Percentiles rank a stretch among this genome's conserved stretches.
Evolutionary conservation across 64 coral and sea anemone genomes (phyloP).

Genomic region (Acropora tenuis): DNA sequence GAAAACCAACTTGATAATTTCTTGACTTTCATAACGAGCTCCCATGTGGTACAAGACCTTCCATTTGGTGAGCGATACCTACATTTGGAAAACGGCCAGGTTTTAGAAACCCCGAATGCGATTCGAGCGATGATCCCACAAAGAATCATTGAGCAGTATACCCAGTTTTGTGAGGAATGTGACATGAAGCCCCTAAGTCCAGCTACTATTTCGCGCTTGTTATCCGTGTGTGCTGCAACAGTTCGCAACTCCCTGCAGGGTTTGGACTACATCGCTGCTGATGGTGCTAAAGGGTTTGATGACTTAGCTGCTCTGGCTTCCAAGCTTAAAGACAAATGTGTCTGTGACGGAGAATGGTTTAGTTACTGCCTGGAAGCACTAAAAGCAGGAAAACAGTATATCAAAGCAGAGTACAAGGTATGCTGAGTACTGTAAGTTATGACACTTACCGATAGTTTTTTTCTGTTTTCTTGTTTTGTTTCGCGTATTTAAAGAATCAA

Average conservation of each 20-base stretch:
- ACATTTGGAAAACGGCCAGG: conserved; percentile 1
- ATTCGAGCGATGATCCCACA: conserved; percentile 13
- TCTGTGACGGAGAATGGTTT: conserved; percentile 19
- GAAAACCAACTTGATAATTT: conserved; percentile 45
- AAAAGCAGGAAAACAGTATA: conserved; percentile 59
- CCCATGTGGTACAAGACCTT: conserved; percentile 34
- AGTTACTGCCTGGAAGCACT: conserved; percentile 25
- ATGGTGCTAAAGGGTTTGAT: conserved; percentile 29
- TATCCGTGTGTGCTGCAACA: conserved; percentile 3
- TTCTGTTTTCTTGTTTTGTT: conserved; percentile 9
- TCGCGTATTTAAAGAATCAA: no score
- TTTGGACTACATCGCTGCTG: conserved; percentile 21
- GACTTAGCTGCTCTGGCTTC: conserved; percentile 18
- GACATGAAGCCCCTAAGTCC: conserved; percentile 1
- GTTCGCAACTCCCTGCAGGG: conserved; percentile 1
- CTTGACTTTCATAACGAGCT: conserved; percentile 49
- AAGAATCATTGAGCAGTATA: conserved; percentile 19
- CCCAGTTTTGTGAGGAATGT: conserved; percentile 18
- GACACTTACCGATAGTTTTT: background rate
- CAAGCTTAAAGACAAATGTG: background rate
- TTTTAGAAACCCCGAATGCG: conserved; percentile 37
- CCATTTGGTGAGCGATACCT: conserved; percentile 22
- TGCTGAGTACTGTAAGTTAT: background rate
- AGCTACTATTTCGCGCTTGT: background rate
- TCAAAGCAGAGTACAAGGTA: conserved; percentile 65